A percentile compares a stretch with the other conserved stretches of the same genome.
Conservation (phyloP, 2,888 invertebrate species). For the Drosophila gaucha region DNA sequence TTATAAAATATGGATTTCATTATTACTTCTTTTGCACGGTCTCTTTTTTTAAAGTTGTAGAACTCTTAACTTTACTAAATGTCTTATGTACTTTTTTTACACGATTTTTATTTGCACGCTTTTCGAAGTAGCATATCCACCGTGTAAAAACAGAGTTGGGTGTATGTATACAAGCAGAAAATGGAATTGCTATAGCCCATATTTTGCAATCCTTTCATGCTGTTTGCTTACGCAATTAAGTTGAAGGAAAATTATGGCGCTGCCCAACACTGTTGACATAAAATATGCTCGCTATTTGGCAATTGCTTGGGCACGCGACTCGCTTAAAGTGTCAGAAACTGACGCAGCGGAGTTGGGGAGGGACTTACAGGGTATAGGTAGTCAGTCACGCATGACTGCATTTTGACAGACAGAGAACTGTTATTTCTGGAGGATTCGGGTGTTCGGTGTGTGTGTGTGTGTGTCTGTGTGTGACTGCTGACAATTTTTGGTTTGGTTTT, state of each 20-base stretch:
- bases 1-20: too few species aligned
- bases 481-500: slow-evolving; percentile 25
- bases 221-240: slow-evolving; percentile 50
- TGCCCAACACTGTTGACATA: slow-evolving; percentile 25
- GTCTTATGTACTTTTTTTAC: too few species aligned
- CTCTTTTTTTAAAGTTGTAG: too few species aligned
- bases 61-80: too few species aligned
- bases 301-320: slow-evolving; percentile 24
- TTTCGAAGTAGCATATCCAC: too few species aligned
- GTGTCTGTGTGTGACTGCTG: neutral
- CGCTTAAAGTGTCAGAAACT: slow-evolving; percentile 25
- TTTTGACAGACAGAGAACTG: slow-evolving; percentile 35
- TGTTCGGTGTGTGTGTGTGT: neutral
- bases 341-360: neutral
- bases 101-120: too few species aligned
- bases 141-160: too few species aligned
- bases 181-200: slow-evolving; percentile 7
- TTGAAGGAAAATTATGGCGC: slow-evolving; percentile 36
- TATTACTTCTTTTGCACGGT: too few species aligned
- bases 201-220: neutral
- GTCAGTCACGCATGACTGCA: slow-evolving; percentile 63
- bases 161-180: too few species aligned
- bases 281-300: slow-evolving; percentile 54
- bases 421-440: neutral
- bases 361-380: slow-evolving; percentile 15